Evolutionary conservation across 1,140 invertebrate species (phyloP), one percentile per base, ranked within the genome.

Genomic region (Dendroctonus ponderosae): DNA sequence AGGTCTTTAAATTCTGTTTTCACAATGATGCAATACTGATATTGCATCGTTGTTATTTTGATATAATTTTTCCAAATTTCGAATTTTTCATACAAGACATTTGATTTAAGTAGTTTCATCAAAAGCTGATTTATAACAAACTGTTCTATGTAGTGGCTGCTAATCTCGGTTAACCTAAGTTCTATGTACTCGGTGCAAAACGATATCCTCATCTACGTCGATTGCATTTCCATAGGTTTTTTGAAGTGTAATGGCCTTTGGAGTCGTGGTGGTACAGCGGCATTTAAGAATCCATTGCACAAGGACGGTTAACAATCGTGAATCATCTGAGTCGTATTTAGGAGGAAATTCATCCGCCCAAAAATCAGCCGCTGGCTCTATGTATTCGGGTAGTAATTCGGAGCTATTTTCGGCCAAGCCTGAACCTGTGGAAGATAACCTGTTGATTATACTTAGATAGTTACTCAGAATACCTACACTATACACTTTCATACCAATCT

Each of bases 271-370:
- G 7, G 54, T 59, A 62, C 77, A 78, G 38, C 70, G 68, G 65
- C 77, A 78, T 57, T 77, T 78, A 49, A 78, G 63, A 15, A 78
- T 72, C 77, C 77, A 78, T 67, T 78, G 76, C 6, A 78, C 72
- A 3, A 73, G 69, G 4, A 74, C 71, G 26, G 73, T 76, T 7
- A 77, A 56, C 8, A 72, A 53, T 43, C 61, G 69, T 42, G 68
- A 71, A 50, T 69, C 64, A 15, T 68, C 69, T 6, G 68, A 68
- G 44, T 74, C 72, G 8, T 63, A 59, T 8, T 71, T 69, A 50
- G 70, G 67, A 0, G 70, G 62, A 38, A 56, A 66, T 38, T 70
- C 60, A 58, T 77, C 76, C 5, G 66, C 68, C 76, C 77, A 77
- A 48, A 77, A 62, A 54, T 77, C 75, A 12, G 73, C 71, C 0